These are phyloP conservation scores for Pherbina coryleti DNA, from an alignment of 2,888 invertebrate species.

Conservation along the genomic window DNA sequence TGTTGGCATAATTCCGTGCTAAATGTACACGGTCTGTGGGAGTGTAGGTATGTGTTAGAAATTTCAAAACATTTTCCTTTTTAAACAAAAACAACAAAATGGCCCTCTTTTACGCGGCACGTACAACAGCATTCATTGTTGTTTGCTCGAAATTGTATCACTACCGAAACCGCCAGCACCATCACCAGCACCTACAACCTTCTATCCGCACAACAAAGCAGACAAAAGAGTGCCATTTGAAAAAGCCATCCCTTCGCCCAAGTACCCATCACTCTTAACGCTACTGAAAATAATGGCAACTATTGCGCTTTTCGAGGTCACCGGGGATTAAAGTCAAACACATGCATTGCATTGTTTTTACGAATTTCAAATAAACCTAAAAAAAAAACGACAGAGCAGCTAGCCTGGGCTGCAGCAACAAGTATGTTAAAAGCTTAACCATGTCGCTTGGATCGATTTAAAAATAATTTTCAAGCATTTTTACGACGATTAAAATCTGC, in stretches of 20 bases:
- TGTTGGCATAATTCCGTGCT: too few relatives aligned
- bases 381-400: neutral
- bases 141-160: too few relatives aligned
- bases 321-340: constrained; percentile 20
- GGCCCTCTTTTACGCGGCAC: too few relatives aligned
- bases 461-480: too few relatives aligned
- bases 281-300: constrained; percentile 1
- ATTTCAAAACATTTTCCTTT: too few relatives aligned
- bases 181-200: neutral
- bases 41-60: too few relatives aligned
- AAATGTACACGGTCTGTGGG: too few relatives aligned
- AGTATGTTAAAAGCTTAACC: neutral
- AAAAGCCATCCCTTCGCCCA: neutral
- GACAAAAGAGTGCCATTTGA: neutral
- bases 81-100: too few relatives aligned
- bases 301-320: constrained; percentile 23
- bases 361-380: neutral
- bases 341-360: constrained; percentile 8
- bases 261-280: neutral
- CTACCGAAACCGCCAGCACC: neutral
- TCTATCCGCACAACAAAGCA: neutral
- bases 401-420: constrained; percentile 2
- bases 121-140: too few relatives aligned
- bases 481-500: too few relatives aligned
- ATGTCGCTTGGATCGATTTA: too few relatives aligned